A percentile compares a stretch with the other conserved stretches of the same genome.
Evolutionary conservation across 2,113 vertebrate genomes (phyloP).

Genomic region (Leucoraja erinaceus): DNA sequence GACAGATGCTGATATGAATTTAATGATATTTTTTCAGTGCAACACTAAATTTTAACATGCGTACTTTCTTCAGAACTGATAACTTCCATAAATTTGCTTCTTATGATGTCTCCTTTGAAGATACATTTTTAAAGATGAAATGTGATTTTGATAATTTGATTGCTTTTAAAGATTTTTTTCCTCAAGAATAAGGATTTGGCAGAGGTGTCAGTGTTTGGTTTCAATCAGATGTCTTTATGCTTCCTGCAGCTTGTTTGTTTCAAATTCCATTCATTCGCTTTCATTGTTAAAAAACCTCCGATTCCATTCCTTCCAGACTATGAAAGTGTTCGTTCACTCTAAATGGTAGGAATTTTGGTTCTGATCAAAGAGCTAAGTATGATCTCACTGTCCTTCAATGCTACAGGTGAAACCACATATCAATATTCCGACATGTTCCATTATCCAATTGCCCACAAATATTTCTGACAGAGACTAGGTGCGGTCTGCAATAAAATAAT

Average conservation of each 20-base stretch:
- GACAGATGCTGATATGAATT: neutral
- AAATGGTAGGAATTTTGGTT: neutral
- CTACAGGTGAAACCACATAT: neutral
- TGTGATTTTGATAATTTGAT: neutral
- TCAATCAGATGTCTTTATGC: neutral
- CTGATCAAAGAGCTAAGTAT: neutral
- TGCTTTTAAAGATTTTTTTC: neutral
- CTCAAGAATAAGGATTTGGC: neutral
- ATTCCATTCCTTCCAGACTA: neutral
- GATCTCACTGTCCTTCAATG: neutral
- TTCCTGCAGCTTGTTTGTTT: neutral
- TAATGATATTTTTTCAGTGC: neutral
- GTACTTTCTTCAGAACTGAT: neutral
- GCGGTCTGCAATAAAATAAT: neutral
- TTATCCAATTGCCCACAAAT: neutral
- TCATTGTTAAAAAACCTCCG: neutral
- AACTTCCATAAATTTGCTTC: neutral
- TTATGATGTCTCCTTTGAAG: neutral
- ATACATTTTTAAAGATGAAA: neutral
- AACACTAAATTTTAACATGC: neutral
- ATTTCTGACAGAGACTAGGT: neutral
- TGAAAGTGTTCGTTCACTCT: neutral
- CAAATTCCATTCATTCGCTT: neutral
- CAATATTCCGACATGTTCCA: neutral
- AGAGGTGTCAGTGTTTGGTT: neutral